These are phyloP conservation scores for Onychorhynchus coronatus DNA, from an alignment of 2,113 vertebrate species.

Conservation along the genomic window DNA sequence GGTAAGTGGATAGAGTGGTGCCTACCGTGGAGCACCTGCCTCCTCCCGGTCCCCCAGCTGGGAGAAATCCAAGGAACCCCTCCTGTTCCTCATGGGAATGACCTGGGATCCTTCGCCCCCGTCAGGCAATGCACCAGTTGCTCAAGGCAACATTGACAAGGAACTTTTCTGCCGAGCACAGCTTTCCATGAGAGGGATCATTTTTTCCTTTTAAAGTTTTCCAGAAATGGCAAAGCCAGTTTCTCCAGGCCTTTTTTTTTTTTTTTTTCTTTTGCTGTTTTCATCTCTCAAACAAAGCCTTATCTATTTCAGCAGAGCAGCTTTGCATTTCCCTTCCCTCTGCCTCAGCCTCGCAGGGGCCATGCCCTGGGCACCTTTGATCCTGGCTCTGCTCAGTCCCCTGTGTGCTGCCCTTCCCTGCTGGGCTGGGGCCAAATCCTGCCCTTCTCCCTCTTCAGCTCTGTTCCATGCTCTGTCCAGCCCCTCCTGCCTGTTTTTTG, in stretches of 20 bases:
- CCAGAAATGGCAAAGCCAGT: background rate
- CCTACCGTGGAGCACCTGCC: background rate
- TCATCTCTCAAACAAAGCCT: conserved; percentile 2
- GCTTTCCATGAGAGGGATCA: background rate
- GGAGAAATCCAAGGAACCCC: background rate
- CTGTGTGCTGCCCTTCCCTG: background rate
- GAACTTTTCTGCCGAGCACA: background rate
- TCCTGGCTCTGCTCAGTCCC: background rate
- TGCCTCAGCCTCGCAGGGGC: background rate
- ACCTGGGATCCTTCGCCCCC: background rate
- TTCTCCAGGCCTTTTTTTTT: background rate
- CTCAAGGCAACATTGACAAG: background rate
- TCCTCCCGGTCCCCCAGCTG: background rate
- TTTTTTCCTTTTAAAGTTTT: conserved; percentile 2
- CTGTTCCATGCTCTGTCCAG: background rate
- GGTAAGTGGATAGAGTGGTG: background rate
- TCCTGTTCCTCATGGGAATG: background rate
- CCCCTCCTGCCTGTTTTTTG: background rate
- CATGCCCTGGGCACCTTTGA: background rate
- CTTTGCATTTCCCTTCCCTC: background rate
- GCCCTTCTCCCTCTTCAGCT: background rate
- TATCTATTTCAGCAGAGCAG: conserved; percentile 7
- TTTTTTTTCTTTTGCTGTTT: too few relatives aligned
- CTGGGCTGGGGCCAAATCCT: background rate
- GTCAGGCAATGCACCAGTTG: background rate